These are phyloP conservation scores for Drosophila melanosoma DNA, from an alignment of 2,888 invertebrate species.

Conservation along the genomic window DNA sequence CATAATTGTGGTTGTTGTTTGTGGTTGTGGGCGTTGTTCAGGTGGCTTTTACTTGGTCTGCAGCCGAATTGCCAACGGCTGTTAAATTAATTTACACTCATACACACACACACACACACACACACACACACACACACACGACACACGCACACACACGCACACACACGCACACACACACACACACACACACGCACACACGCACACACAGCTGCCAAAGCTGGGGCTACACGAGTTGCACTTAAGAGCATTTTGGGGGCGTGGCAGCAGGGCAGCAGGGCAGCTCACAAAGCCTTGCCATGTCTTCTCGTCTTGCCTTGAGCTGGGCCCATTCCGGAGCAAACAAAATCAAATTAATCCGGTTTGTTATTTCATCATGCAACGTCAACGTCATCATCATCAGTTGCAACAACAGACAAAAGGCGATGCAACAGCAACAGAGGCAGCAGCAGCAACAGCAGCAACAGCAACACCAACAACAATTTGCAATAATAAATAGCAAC, in stretches of 20 bases:
- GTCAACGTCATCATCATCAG: conserved; percentile 76
- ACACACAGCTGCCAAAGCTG: conserved; percentile 10
- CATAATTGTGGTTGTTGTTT: conserved; percentile 5
- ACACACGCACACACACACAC: conserved; percentile 13
- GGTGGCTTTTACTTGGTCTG: conserved; percentile 17
- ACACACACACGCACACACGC: conserved; percentile 12
- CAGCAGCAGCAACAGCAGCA: conserved; percentile 16
- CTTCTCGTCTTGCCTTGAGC: conserved; percentile 18
- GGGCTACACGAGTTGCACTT: conserved; percentile 52
- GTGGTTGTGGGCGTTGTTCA: conserved; percentile 23
- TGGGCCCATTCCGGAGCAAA: conserved; percentile 35
- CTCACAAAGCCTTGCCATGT: conserved; percentile 28
- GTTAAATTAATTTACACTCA: conserved; percentile 66
- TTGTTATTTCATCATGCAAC: conserved; percentile 83
- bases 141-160: neutral
- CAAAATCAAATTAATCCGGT: conserved; percentile 83
- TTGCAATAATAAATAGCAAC: conserved; percentile 78
- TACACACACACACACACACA: conserved; percentile 23
- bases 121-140: neutral
- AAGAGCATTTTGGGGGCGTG: conserved; percentile 41
- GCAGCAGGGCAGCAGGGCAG: conserved; percentile 27
- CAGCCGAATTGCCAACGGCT: conserved; percentile 47
- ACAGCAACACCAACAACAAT: conserved; percentile 59
- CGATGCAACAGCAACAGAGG: conserved; percentile 37
- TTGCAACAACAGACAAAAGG: conserved; percentile 80